Conservation (phyloP, 2,797 vertebrate species). For the Rhinatrema bivittatum region DNA sequence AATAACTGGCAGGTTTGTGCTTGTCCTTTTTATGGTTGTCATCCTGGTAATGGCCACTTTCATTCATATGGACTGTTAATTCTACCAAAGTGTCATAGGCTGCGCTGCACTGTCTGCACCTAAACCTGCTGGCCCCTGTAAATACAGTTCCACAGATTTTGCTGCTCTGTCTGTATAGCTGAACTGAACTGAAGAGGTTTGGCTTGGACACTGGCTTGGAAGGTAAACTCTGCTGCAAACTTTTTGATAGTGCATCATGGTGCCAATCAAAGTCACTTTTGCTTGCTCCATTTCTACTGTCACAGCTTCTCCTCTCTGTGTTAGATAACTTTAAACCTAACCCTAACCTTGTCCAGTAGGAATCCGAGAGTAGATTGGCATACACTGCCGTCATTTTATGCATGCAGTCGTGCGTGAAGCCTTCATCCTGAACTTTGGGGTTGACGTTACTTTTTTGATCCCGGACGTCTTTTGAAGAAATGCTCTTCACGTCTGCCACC, state of each 20-base stretch:
- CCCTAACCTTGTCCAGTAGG: slow-evolving; percentile 93
- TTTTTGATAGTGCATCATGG: slow-evolving; percentile 92
- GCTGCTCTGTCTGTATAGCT: slow-evolving; percentile 90
- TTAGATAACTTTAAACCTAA: slow-evolving; percentile 82
- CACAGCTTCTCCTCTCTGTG: slow-evolving; percentile 81
- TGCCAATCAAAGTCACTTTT: slow-evolving; percentile 97
- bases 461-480: slow-evolving; percentile 70
- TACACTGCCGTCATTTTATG: slow-evolving; percentile 97
- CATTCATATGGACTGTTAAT: slow-evolving; percentile 94
- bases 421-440: slow-evolving; percentile 73
- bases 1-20: slow-evolving; percentile 78
- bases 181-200: slow-evolving; percentile 96
- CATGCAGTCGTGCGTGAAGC: slow-evolving; percentile 80
- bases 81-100: slow-evolving; percentile 97
- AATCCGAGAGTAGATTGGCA: slow-evolving; percentile 94
- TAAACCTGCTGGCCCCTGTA: slow-evolving; percentile 92
- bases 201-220: slow-evolving; percentile 81
- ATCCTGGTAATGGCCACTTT: slow-evolving; percentile 94
- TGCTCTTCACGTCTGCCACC: slow-evolving; percentile 81
- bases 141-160: slow-evolving; percentile 86
- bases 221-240: slow-evolving; percentile 86
- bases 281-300: slow-evolving; percentile 78
- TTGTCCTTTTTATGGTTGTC: slow-evolving; percentile 91
- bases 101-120: slow-evolving; percentile 92
- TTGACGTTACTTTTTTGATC: slow-evolving; percentile 57